Evolutionary conservation across 2,888 invertebrate species (phyloP).

Genomic region (Drosophila acutilabella): DNA sequence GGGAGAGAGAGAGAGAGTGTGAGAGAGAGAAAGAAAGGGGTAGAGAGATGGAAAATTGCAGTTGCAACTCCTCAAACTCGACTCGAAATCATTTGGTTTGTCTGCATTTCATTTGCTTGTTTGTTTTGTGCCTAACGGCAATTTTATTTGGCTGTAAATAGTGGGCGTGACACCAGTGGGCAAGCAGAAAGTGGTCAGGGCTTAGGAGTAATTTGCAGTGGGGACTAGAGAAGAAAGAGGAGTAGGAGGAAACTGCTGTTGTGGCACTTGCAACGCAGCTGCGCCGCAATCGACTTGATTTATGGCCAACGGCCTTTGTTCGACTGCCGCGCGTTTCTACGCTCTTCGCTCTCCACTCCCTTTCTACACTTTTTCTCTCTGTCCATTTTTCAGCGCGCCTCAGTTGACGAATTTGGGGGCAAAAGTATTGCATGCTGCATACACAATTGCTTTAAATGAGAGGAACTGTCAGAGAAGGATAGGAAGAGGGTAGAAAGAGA

Average conservation of each 20-base stretch:
- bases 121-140: conserved; percentile 43
- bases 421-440: conserved; percentile 7
- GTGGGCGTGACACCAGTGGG: conserved; percentile 21
- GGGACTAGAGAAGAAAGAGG: neutral
- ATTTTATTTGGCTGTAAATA: conserved; percentile 46
- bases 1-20: neutral
- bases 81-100: conserved; percentile 37
- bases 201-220: neutral
- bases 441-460: conserved; percentile 16
- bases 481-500: neutral
- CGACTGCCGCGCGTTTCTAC: conserved; percentile 9
- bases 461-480: neutral
- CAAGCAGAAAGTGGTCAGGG: neutral
- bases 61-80: conserved; percentile 28
- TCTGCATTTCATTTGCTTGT: conserved; percentile 23
- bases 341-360: neutral
- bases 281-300: conserved; percentile 50
- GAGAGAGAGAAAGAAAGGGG: neutral
- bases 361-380: neutral
- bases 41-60: conserved; percentile 10
- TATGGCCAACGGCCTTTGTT: conserved; percentile 49
- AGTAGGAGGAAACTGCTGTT: conserved; percentile 2
- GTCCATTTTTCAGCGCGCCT: neutral
- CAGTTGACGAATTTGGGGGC: neutral
- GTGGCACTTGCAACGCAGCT: conserved; percentile 31